Evolutionary conservation across 2,113 vertebrate genomes (phyloP), one percentile per base, ranked within the genome.

Genomic region (Paraplagusia blochii): DNA sequence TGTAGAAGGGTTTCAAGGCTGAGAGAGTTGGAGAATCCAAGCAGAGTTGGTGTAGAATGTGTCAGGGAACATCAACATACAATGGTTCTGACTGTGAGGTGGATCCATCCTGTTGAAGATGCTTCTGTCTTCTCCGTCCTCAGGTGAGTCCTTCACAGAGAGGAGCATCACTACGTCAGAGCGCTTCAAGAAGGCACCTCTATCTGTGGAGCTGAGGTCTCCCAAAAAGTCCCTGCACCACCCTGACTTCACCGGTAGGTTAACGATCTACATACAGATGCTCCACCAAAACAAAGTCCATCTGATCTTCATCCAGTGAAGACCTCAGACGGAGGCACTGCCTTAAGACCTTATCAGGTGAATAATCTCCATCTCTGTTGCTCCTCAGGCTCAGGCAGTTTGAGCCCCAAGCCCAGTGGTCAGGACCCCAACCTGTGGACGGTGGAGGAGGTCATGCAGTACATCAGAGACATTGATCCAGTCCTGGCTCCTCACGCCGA

Each of bases 381-480:
- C 36, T 9, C 16, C 34, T 15, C 40, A 67, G 72, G 66, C 15
- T 74, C 76, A 16, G 80, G 74, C 63, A 79, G 74, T 53, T 94
- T 93, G 0, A 35, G 51, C 54, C 79, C 93, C 0, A 88, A 88
- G 22, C 76, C 87, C 38, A 88, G 88, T 65, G 77, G 89, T 75
- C 92, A 90, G 2, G 94, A 99, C 77, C 94, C 96, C 22, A 95
- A 93, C 5, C 74, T 90, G 35, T 99, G 97, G 97, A 93, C 92
- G 0, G 95, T 97, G 9, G 95, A 97, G 78, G 94, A 99, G 7
- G 97, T 99, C 72, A 97, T 98, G 95, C 92, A 94, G 83, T 99
- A 96, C 80, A 92, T 99, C 70, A 89, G 92, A 9, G 93, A 96
- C 36, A 88, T 94, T 0, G 97, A 99, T 53, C 96, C 96, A 0